Evolutionary conservation across 1,140 invertebrate genomes (phyloP).

Genomic region (Cydia fagiglandana): DNA sequence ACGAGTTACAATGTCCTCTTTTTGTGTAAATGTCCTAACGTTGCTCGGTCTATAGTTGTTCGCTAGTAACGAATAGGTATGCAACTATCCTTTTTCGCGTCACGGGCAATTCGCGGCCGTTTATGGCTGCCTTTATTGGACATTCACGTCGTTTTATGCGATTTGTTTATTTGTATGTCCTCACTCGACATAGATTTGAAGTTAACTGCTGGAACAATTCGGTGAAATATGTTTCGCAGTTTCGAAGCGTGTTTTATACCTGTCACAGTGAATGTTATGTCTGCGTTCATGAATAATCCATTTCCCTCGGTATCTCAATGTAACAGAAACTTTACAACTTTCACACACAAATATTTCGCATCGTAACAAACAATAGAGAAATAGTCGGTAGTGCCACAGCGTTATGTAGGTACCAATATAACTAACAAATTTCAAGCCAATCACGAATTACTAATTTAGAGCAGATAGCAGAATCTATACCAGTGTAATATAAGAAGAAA

Average conservation of each 20-base stretch:
- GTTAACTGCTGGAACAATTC: conserved; percentile 15
- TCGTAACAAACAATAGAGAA: too few relatives aligned
- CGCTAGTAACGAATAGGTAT: neutral
- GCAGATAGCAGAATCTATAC: neutral
- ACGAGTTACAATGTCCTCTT: neutral
- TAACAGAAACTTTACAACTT: too few relatives aligned
- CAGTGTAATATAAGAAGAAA: conserved; percentile 30
- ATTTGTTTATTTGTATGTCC: conserved; percentile 25
- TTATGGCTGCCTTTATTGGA: conserved; percentile 20
- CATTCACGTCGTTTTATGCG: conserved; percentile 22
- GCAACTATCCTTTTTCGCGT: conserved; percentile 28
- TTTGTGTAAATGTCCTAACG: neutral
- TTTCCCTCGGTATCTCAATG: too few relatives aligned
- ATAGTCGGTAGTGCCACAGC: too few relatives aligned
- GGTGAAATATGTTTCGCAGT: neutral
- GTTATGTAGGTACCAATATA: too few relatives aligned
- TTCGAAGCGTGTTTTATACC: neutral
- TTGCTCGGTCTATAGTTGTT: conserved; percentile 7
- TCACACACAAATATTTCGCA: too few relatives aligned
- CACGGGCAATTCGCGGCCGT: conserved; percentile 22
- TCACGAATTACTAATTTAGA: neutral
- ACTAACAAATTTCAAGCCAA: too few relatives aligned
- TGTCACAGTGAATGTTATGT: neutral
- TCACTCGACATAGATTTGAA: conserved; percentile 22
- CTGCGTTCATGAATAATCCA: neutral